These are phyloP conservation scores for Delichon dasypus DNA, from an alignment of 2,797 vertebrate genomes.

Conservation along the genomic window DNA sequence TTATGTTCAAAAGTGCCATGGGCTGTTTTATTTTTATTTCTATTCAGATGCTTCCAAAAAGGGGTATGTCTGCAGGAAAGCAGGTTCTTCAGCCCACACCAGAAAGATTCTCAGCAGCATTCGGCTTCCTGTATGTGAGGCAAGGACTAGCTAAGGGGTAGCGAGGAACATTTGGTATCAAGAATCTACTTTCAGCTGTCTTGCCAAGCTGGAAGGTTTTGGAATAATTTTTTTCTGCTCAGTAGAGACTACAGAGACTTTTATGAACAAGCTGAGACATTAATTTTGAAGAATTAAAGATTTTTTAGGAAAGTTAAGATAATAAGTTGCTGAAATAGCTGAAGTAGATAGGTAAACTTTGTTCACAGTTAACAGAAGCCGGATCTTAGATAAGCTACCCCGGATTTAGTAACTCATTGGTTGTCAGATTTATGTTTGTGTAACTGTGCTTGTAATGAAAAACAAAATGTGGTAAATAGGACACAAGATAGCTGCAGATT, in stretches of 20 bases:
- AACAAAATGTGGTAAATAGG: too few relatives aligned
- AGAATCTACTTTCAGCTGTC: slow-evolving; percentile 8
- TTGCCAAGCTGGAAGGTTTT: slow-evolving; percentile 11
- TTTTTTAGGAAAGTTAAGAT: too few relatives aligned
- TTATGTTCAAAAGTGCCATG: neutral
- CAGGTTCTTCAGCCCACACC: neutral
- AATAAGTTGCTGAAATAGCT: too few relatives aligned
- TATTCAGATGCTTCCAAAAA: neutral
- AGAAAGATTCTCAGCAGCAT: too few relatives aligned
- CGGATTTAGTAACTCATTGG: too few relatives aligned
- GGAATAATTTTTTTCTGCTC: slow-evolving; percentile 38
- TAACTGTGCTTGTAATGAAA: too few relatives aligned
- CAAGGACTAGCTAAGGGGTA: neutral
- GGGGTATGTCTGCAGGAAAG: accelerated
- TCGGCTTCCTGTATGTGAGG: neutral
- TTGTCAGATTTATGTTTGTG: too few relatives aligned
- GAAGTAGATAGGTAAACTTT: too few relatives aligned
- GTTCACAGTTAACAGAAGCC: too few relatives aligned
- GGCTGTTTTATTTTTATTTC: neutral
- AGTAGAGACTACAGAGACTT: slow-evolving; percentile 23
- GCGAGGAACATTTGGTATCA: neutral
- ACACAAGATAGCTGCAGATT: too few relatives aligned
- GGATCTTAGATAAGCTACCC: too few relatives aligned
- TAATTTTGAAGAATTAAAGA: too few relatives aligned
- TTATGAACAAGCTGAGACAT: neutral